Evolutionary conservation across 2,888 invertebrate species (phyloP), one percentile per base, ranked within the genome.

Genomic region (Orgyia antiqua): DNA sequence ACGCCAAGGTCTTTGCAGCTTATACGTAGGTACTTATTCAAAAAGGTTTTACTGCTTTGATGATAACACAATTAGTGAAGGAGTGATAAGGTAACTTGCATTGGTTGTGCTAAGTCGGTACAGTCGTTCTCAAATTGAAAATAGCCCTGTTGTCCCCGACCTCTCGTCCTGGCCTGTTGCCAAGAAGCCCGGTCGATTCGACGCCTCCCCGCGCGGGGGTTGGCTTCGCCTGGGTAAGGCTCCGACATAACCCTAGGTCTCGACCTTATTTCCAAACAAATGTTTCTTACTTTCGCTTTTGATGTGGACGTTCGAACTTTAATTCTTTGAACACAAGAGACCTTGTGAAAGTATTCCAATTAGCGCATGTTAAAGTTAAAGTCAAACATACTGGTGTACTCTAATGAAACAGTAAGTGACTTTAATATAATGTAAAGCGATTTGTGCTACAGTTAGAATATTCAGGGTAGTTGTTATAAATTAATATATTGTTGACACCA

Each of bases 141-240:
- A 60, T 58, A 51, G 51, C 53, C 51, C 58, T 56, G 50, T 52
- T 53, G 58, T 53, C 55, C 55, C 51, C 49, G 52, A 52, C 44
- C 45, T 50, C 42, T 48, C 37, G 55, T 55, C 47, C 64, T 77
- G 78, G 77, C 72, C 37, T 29, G 17, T 36, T 63, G 77, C 77
- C 78, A 76, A 69, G 46, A 45, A 52, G 40, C 57, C 55, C 57
- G 78, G 76, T 77, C 78, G 78, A 77, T 78, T 51, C 60, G 30
- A 33, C 46, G 33, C 54, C 55, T 10, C 57, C 48, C 49, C 42
- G 36, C 47, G 36, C 37, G 48, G 45, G 39, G 38, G 27, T 36
- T 38, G 42, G 41, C 35, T 46, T 40, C 10, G 48, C 45, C 49
- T 48, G 56, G 47, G 43, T 56, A 47, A 29, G 47, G 42, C 32